Evolutionary conservation across 2,888 invertebrate species (phyloP).

Genomic region (Melangyna quadrimaculata): DNA sequence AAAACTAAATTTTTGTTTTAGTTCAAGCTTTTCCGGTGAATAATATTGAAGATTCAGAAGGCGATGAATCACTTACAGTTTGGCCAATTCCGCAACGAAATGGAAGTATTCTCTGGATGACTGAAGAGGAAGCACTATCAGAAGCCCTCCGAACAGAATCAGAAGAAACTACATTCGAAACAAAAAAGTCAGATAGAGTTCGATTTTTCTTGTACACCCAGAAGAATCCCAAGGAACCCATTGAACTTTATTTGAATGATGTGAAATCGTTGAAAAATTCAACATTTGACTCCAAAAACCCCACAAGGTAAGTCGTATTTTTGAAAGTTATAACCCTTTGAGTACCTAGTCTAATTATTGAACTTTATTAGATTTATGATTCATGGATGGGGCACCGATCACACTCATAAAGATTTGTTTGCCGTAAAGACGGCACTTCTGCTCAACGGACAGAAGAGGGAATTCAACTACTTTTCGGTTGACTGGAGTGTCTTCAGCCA

Average conservation of each 20-base stretch:
- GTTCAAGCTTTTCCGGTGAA: conserved; percentile 14
- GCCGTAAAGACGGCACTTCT: conserved; percentile 81
- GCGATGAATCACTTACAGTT: background rate
- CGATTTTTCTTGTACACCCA: conserved; percentile 55
- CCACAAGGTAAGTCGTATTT: conserved; percentile 81
- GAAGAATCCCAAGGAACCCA: background rate
- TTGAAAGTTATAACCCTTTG: background rate
- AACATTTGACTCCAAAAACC: conserved; percentile 31
- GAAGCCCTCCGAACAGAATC: conserved; percentile 14
- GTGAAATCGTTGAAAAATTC: conserved; percentile 10
- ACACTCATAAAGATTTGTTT: conserved; percentile 34
- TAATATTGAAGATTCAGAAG: conserved; percentile 12
- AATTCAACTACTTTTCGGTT: conserved; percentile 83
- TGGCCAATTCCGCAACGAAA: conserved; percentile 60
- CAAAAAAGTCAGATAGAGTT: conserved; percentile 8
- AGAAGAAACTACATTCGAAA: background rate
- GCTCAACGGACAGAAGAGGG: conserved; percentile 81
- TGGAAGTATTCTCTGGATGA: conserved; percentile 52
- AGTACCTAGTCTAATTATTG: background rate
- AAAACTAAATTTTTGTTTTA: background rate
- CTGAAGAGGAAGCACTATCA: conserved; percentile 7
- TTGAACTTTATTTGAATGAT: conserved; percentile 32
- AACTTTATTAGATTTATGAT: conserved; percentile 31
- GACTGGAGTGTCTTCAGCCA: conserved; percentile 82
- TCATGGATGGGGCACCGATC: conserved; percentile 74